Evolutionary conservation across 2,113 vertebrate genomes (phyloP), one percentile per base, ranked within the genome.

Genomic region (Taurulus bubalis): DNA sequence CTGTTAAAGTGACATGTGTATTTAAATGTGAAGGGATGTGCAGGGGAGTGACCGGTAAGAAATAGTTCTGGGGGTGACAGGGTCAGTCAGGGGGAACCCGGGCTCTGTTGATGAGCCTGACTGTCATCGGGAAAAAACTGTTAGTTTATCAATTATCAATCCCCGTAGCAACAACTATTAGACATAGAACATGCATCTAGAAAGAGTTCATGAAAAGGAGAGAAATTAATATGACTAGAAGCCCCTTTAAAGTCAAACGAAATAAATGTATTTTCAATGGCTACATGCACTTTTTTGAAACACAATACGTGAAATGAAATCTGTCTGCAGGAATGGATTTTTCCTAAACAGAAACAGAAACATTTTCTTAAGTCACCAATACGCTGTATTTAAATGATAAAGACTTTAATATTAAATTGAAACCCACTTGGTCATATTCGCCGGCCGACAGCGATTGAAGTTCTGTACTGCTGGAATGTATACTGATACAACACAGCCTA

Each of bases 331-430:
- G 51, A 36, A 18, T 51, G 2, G 2, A 66, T 26, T 32, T 8
- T 66, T 63, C n/a, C n/a, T n/a, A n/a, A n/a, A n/a, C n/a, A n/a
- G n/a, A n/a, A n/a, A n/a, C n/a, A n/a, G n/a, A n/a, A n/a, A n/a
- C n/a, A n/a, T n/a, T n/a, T n/a, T n/a, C n/a, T n/a, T n/a, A n/a
- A n/a, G n/a, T n/a, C n/a, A n/a, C n/a, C n/a, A n/a, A n/a, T n/a
- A n/a, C n/a, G n/a, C n/a, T n/a, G n/a, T n/a, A n/a, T n/a, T n/a
- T n/a, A n/a, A n/a, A n/a, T n/a, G n/a, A n/a, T n/a, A 53, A 70
- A 70, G 58, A 79, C 34, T 72, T 77, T 47, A 65, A 73, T 85
- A 77, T 82, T 75, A 34, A 53, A 87, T 77, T 69, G 69, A 84
- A 87, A 87, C 79, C 63, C 73, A 85, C 65, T 62, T 47, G 18